Percentiles rank a stretch among this genome's conserved stretches.
These are phyloP conservation scores for Temnothorax ravouxi DNA, from an alignment of 2,888 invertebrate genomes.

Conservation along the genomic window DNA sequence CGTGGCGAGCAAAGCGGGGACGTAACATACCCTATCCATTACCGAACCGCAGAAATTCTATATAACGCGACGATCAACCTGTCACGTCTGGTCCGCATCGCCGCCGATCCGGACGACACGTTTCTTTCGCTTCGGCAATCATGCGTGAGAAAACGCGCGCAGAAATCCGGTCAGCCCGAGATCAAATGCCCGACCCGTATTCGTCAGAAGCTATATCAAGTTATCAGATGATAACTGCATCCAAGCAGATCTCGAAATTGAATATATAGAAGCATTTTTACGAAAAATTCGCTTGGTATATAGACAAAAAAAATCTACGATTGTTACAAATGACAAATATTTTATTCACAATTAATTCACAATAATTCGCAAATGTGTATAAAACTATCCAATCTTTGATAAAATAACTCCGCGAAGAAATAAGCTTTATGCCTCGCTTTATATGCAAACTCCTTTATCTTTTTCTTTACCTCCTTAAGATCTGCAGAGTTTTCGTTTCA, in stretches of 20 bases:
- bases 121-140: conserved; percentile 20
- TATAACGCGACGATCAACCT: conserved; percentile 75
- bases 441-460: background rate
- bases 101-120: background rate
- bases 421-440: background rate
- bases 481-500: background rate
- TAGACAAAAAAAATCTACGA: no score
- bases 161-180: background rate
- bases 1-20: conserved; percentile 68
- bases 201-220: background rate
- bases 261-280: background rate
- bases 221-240: background rate
- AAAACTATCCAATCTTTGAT: background rate
- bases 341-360: no score
- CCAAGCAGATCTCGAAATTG: background rate
- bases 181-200: conserved; percentile 4
- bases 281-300: background rate
- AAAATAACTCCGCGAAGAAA: background rate
- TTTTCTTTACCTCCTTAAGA: background rate
- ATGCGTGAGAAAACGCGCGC: background rate
- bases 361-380: background rate
- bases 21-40: conserved; percentile 79
- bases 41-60: conserved; percentile 79
- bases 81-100: conserved; percentile 51
- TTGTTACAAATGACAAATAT: background rate